Base-by-base conservation (phyloP, 2,888 invertebrate genomes). In the Gordius sp. region DNA sequence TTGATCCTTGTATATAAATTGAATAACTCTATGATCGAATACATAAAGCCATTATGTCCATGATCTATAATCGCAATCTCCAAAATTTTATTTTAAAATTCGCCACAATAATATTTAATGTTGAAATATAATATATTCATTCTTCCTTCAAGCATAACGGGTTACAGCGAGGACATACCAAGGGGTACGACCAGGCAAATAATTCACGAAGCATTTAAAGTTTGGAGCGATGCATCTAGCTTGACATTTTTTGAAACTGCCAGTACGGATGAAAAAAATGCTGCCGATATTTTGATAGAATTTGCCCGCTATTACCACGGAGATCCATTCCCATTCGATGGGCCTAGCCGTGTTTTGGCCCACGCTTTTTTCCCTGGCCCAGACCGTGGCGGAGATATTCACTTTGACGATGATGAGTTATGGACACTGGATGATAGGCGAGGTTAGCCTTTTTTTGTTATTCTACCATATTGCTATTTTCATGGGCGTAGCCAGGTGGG, bases 281-380 rank as follows among this genome's bases (percentile, higher is more conserved):
- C 72, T n/a, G 79, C 80, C 0, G 80, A 81, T 65, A 80, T 82
- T 60, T 73, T 77, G 56, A 73, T 81, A 18, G 74, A 75, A 1
- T 82, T 82, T 68, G 77, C 75, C 1, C 71, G 72, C 1, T 59
- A 59, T 1, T 26, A 56, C 13, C 61, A 60, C 59, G 61, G 60
- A 24, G 60, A 61, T 56, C 63, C 41, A 2, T 61, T 61, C 28
- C 56, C 60, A 13, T 62, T 63, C 54, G 62, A 62, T 27, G 60
- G 60, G 2, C 59, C 58, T 8, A 55, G 58, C 28, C 59, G 58
- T 2, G 59, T 61, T 1, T 47, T 63, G 41, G 62, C 62, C 1
- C 62, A 62, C 25, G 62, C 62, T 2, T 62, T 62, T 57, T 62
- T 58, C 56, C 61, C 62, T 20, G 69, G 67, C 1, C 23, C 57